Percentiles rank a stretch among this genome's conserved stretches.
Evolutionary conservation across 2,888 invertebrate genomes (phyloP).

Genomic region (Anarsia innoxiella): DNA sequence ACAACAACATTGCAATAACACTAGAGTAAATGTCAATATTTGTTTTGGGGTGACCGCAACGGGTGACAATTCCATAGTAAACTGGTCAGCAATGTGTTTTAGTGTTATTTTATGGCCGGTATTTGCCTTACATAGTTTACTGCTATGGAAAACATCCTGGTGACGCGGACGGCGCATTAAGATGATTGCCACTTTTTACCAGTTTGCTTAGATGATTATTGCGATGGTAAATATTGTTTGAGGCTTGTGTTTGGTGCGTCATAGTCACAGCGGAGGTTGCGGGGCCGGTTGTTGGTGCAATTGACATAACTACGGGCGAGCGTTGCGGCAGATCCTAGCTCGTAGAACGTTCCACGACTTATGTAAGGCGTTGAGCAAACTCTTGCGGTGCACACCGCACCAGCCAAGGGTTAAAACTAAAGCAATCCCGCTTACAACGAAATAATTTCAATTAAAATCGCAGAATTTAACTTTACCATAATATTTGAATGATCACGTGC

Average conservation of each 20-base stretch:
- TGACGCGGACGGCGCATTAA: constrained; percentile 2
- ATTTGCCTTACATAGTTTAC: too few species aligned
- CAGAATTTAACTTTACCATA: too few species aligned
- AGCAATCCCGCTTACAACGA: too few species aligned
- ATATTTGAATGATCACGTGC: too few species aligned
- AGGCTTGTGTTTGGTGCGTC: constrained; percentile 14
- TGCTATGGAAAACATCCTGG: constrained; percentile 11
- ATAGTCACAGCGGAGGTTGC: constrained; percentile 12
- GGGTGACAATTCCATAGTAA: too few species aligned
- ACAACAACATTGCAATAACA: too few species aligned
- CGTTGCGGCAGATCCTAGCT: constrained; percentile 28
- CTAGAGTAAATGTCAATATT: too few species aligned
- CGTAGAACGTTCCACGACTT: constrained; percentile 36
- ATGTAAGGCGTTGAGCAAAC: constrained; percentile 46
- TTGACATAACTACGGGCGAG: constrained; percentile 23
- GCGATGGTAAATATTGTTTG: constrained; percentile 14
- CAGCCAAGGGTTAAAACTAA: too few species aligned
- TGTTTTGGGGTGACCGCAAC: too few species aligned
- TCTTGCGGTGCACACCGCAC: constrained; percentile 8
- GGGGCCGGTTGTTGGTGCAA: constrained; percentile 14
- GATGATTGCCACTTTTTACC: constrained; percentile 3
- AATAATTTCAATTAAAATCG: too few species aligned
- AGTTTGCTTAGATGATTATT: constrained; percentile 7
- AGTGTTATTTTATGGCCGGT: too few species aligned
- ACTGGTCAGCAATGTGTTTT: too few species aligned